Base-by-base conservation (phyloP, 2,888 invertebrate genomes). In the Melitaea athalia region DNA sequence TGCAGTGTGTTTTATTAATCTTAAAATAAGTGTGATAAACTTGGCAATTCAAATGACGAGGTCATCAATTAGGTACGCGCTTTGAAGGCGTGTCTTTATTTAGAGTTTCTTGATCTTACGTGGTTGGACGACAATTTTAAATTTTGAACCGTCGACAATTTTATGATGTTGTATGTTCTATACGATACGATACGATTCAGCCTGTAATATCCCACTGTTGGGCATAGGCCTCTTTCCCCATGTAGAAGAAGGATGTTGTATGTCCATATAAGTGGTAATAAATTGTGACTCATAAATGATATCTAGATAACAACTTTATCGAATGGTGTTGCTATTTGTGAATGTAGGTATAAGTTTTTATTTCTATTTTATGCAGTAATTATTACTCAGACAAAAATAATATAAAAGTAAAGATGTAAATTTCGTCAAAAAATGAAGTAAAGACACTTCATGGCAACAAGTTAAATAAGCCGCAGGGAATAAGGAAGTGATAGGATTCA, bases 1-100 rank as follows among this genome's bases (percentile, higher is more conserved):
- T 12, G 43, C 42, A 50, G 63, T 66, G 66, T 53, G 59, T 63
- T 68, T 64, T 64, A 47, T 33, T 59, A 50, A 63, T 60, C 60
- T 64, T 62, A 66, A 82, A 85, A 85, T 87, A 86, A 80, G 80
- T 72, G 72, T 77, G 78, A 71, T 76, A 78, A 79, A 82, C 80
- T 85, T 86, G 86, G 85, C 85, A 85, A 81, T 81, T 73, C 71
- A 64, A 77, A 70, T 61, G 66, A 69, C 64, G 70, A 53, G 53
- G 66, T 43, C 45, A 17, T 66, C 38, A 61, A 55, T 66, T 53
- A 59, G 33, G n/a, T 45, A 61, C 38, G 55, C 47, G 53, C 63
- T 66, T 66, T 50, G 53, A 61, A 57, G 60, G 63, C 60, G 60
- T 53, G 49, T 6, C 31, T 14, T 53, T 43, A 61, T 38, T 8